Base-by-base conservation (phyloP, 1,140 invertebrate genomes). In the Trichoplusia ni region DNA sequence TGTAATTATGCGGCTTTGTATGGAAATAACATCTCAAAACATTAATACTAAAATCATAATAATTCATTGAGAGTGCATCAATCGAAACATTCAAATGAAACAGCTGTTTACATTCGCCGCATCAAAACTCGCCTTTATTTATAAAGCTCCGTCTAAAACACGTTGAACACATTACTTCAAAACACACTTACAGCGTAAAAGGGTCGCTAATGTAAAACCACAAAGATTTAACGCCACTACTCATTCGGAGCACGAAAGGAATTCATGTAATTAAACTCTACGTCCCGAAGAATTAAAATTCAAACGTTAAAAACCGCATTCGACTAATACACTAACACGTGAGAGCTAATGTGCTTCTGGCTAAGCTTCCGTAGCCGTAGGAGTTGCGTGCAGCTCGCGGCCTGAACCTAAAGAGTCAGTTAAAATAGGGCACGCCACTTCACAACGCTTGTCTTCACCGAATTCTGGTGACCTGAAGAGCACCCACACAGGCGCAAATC, bases 381-480 rank as follows among this genome's bases (percentile, higher is more conserved):
- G 19, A 14, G 8, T 25, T 42, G 53, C 53, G 53, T 56, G 53
- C 53, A 42, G 40, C 29, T 56, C 27, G 38, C 27, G 29, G 27
- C 38, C 38, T 59, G 23, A 40, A 56, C 29, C 25, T 35, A 62
- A 62, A 62, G 44, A 61, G 42, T 62, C 38, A 53, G 35, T 38
- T 53, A 35, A 63, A 63, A 65, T 78, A 78, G 73, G 71, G 70
- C 73, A 75, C 67, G 66, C 51, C 67, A 69, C 73, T 73, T 67
- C 70, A 73, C 64, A 62, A 54, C 60, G 69, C 69, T 64, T 71
- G 72, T 79, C 77, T 79, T 73, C 70, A 77, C 74, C 74, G 72
- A 79, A 77, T 77, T 73, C 77, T 76, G 73, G 74, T 79, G 77
- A 77, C 77, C 77, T 79, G 69, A 67, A 76, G 73, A 76, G 70